Percentiles rank a stretch among this genome's conserved stretches.
Evolutionary conservation across 2,888 invertebrate species (phyloP).

Genomic region (Erebia aethiops): DNA sequence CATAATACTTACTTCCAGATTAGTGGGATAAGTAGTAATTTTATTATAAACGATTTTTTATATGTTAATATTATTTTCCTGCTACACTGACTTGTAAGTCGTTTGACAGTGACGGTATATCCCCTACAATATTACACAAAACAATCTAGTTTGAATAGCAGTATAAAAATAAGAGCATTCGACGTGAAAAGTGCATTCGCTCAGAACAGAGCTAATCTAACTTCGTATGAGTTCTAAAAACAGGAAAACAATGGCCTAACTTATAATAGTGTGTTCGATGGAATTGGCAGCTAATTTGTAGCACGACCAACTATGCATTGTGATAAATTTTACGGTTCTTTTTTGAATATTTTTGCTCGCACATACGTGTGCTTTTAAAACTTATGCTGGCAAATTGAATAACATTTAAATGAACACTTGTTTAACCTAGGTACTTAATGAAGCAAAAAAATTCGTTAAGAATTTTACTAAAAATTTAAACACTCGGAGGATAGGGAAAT

Average conservation of each 20-base stretch:
- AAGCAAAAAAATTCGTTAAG: too few species aligned
- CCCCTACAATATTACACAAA: background rate
- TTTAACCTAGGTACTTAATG: background rate
- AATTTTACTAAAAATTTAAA: too few species aligned
- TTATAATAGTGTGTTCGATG: constrained; percentile 80
- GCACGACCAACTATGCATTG: constrained; percentile 61
- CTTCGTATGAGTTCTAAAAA: constrained; percentile 70
- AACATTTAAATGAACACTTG: constrained; percentile 4
- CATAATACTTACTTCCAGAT: too few species aligned
- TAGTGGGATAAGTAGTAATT: too few species aligned
- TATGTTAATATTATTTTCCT: background rate
- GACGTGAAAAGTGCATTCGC: constrained; percentile 39
- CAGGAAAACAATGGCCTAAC: constrained; percentile 75
- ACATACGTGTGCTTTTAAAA: background rate
- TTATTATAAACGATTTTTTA: too few species aligned
- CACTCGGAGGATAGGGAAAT: too few species aligned
- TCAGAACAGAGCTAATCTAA: constrained; percentile 57
- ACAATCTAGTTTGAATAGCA: background rate
- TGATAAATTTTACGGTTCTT: constrained; percentile 69
- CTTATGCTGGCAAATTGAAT: constrained; percentile 6
- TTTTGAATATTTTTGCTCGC: constrained; percentile 45
- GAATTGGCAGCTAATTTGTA: constrained; percentile 81
- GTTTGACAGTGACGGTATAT: background rate
- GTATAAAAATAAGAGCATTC: constrained; percentile 24
- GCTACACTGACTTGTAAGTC: background rate